phyloP scores from a whole-genome alignment of 2,888 invertebrate species.

The Apodemia mormo region DNA sequence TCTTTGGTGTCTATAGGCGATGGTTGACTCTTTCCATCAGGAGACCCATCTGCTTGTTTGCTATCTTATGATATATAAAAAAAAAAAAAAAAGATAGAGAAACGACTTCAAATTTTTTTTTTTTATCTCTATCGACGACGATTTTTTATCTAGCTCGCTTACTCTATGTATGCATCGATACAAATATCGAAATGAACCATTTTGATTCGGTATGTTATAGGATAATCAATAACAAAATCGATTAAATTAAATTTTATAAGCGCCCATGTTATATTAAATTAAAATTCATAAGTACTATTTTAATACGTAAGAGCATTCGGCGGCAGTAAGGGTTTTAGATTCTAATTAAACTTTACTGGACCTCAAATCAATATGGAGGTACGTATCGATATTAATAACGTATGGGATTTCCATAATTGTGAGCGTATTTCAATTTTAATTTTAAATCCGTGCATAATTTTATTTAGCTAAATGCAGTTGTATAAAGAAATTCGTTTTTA shows the following conservation, averaged over 20 bases:
- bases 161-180: not conserved
- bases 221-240: not conserved
- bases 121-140: too few species aligned
- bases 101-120: too few species aligned
- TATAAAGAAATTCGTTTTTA: not conserved
- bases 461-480: not conserved
- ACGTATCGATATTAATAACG: not conserved
- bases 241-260: not conserved
- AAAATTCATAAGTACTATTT: not conserved
- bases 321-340: constrained; percentile 48
- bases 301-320: constrained; percentile 22
- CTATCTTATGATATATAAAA: too few species aligned
- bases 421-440: not conserved
- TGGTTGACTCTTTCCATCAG: too few species aligned
- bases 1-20: too few species aligned
- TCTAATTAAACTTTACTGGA: constrained; percentile 47
- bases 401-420: not conserved
- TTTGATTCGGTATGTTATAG: not conserved
- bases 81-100: too few species aligned
- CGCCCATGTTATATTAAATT: not conserved
- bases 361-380: constrained; percentile 13
- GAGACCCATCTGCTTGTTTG: too few species aligned
- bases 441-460: not conserved
- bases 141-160: too few species aligned
- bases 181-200: not conserved